phyloP scores from a whole-genome alignment of 2,888 invertebrate species.

The Nymphalis urticae region DNA sequence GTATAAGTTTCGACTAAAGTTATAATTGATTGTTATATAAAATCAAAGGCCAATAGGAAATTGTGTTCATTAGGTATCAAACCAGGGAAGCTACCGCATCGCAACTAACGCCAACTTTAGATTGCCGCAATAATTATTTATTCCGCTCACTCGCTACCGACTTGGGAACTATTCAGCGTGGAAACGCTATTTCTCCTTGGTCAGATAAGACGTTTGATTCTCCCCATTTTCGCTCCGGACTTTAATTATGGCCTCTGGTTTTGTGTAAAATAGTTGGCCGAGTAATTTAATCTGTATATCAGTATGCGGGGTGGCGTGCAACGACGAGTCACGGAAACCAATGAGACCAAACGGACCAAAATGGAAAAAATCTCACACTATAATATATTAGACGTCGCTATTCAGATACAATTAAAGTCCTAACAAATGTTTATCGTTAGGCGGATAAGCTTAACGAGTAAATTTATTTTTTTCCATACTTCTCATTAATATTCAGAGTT shows the following conservation, averaged over 20 bases:
- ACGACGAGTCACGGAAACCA: constrained; percentile 52
- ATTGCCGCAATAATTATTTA: constrained; percentile 80
- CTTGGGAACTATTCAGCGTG: constrained; percentile 76
- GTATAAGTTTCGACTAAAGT: constrained; percentile 3
- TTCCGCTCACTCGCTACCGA: constrained; percentile 78
- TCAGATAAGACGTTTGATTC: constrained; percentile 82
- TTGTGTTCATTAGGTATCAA: constrained; percentile 71
- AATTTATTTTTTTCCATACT: constrained; percentile 7
- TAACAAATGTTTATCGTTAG: constrained; percentile 9
- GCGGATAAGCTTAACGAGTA: constrained; percentile 12
- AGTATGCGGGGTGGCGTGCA: constrained; percentile 67
- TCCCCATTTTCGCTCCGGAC: constrained; percentile 74
- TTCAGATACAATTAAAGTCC: neutral
- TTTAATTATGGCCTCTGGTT: constrained; percentile 80
- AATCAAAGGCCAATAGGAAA: constrained; percentile 49
- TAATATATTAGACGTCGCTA: neutral
- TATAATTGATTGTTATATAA: constrained; percentile 20
- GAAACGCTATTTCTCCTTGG: constrained; percentile 79
- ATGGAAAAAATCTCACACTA: constrained; percentile 27
- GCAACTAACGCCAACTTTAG: constrained; percentile 65
- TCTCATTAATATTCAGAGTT: constrained; percentile 22
- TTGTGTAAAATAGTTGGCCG: constrained; percentile 80
- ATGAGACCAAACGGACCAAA: constrained; percentile 40
- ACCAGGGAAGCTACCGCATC: constrained; percentile 50
- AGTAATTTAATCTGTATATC: constrained; percentile 80